These are phyloP conservation scores for Rhabdomys pumilio DNA, from an alignment of 2,797 vertebrate genomes.

Conservation along the genomic window DNA sequence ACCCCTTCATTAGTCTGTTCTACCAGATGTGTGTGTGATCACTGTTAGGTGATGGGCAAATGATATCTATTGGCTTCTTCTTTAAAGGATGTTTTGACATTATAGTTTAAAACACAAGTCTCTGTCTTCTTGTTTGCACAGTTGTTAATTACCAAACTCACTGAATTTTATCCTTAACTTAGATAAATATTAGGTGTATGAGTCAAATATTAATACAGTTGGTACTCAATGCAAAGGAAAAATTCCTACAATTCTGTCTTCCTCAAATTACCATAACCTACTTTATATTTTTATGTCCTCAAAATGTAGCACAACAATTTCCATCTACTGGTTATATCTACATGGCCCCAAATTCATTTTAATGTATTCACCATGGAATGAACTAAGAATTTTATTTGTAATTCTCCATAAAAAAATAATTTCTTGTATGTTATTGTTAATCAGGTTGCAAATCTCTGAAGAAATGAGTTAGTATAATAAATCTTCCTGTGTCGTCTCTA, in stretches of 20 bases:
- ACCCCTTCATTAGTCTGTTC: not conserved
- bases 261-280: not conserved
- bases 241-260: not conserved
- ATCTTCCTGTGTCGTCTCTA: not conserved
- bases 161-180: not conserved
- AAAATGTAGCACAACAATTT: not conserved
- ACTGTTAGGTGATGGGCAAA: not conserved
- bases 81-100: not conserved
- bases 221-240: not conserved
- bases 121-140: not conserved
- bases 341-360: not conserved
- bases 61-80: not conserved
- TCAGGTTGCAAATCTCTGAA: conserved; percentile 6
- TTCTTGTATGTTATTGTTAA: conserved; percentile 1
- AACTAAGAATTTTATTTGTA: conserved; percentile 7
- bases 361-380: not conserved
- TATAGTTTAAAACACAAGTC: not conserved
- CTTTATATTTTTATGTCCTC: not conserved
- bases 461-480: not conserved
- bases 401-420: not conserved
- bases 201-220: not conserved
- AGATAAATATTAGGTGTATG: not conserved
- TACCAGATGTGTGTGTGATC: not conserved
- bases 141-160: not conserved
- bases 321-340: not conserved